Evolutionary conservation across 2,797 vertebrate genomes (phyloP), one percentile per base, ranked within the genome.

Genomic region (Peromyscus eremicus): DNA sequence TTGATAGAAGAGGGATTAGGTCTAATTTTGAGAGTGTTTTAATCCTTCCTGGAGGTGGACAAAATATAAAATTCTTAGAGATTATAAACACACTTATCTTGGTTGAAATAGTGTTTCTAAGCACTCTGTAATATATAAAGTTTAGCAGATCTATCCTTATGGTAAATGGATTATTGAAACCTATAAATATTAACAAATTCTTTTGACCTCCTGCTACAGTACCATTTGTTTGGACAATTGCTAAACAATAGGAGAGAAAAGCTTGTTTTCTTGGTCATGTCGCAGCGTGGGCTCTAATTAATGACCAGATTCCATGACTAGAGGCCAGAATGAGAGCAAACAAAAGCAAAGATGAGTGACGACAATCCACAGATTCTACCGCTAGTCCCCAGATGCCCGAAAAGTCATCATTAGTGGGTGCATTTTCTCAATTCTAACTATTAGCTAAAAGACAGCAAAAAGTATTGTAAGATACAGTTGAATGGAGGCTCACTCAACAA

Each of bases 181-280:
- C 11, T 75, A 68, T 27, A 95, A 91, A 91, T 81, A 43, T 27
- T 93, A 91, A 94, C 13, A 79, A 68, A 64, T 79, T 87, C 81
- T 79, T 91, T 84, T 76, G 77, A 71, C 77, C 19, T 64, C 29
- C 66, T 91, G 7, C 40, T 68, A 17, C 29, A 29, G 23, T 3
- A 73, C 23, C 27, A 66, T 84, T 34, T 73, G 91, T 94, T 7
- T 71, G 46, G 64, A 96, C n/a, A 89, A 84, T 34, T 84, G 64
- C 32, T 80, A 32, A 81, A 66, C 83, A 83, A n/a, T 5, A 62
- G 12, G 66, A 84, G 93, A 76, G 77, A 95, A 92, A 92, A 32
- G 49, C 34, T 88, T 90, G 32, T 27, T 10, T 68, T 84, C 77
- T 17, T 49, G 71, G 2, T 49, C 49, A 43, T 40, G 17, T 23